phyloP scores from a whole-genome alignment of 2,797 vertebrate genomes.

The Phyllotis vaccarum region DNA sequence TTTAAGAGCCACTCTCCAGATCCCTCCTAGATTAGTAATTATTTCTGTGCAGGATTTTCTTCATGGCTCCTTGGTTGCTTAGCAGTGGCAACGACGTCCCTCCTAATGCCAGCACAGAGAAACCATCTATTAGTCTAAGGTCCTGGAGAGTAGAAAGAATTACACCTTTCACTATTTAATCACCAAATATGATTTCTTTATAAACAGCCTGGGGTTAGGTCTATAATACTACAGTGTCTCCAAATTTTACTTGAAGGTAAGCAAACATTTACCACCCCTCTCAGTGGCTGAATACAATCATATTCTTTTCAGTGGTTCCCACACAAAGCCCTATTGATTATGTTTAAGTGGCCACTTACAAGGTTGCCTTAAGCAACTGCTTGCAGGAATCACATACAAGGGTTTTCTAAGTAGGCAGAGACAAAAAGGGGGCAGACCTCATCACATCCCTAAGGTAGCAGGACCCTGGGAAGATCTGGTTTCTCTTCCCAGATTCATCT shows the following conservation, averaged over 20 bases:
- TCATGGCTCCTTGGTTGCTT: conserved; percentile 24
- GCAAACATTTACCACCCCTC: conserved; percentile 65
- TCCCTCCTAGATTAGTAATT: conserved; percentile 10
- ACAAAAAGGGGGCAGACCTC: conserved; percentile 24
- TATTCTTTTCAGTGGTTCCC: conserved; percentile 59
- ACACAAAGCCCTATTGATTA: conserved; percentile 73
- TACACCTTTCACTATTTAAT: conserved; percentile 79
- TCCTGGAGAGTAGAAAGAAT: conserved; percentile 61
- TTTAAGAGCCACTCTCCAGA: conserved; percentile 9
- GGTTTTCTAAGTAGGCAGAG: conserved; percentile 19
- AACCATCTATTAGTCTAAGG: conserved; percentile 68
- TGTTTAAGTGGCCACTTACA: conserved; percentile 69
- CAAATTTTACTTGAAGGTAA: conserved; percentile 69
- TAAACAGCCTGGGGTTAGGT: conserved; percentile 70
- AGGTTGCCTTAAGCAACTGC: conserved; percentile 54
- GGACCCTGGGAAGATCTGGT: not conserved
- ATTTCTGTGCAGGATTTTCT: conserved; percentile 35
- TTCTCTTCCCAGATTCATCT: not conserved
- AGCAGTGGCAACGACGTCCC: conserved; percentile 14
- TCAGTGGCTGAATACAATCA: conserved; percentile 59
- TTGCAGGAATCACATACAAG: conserved; percentile 15
- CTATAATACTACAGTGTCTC: conserved; percentile 56
- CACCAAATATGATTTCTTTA: conserved; percentile 76
- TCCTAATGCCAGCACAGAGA: not conserved
- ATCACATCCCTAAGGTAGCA: not conserved